Percentiles rank a stretch among this genome's conserved stretches.
These are phyloP conservation scores for Sylvilagus floridanus DNA, from an alignment of 2,797 vertebrate genomes.

Conservation along the genomic window DNA sequence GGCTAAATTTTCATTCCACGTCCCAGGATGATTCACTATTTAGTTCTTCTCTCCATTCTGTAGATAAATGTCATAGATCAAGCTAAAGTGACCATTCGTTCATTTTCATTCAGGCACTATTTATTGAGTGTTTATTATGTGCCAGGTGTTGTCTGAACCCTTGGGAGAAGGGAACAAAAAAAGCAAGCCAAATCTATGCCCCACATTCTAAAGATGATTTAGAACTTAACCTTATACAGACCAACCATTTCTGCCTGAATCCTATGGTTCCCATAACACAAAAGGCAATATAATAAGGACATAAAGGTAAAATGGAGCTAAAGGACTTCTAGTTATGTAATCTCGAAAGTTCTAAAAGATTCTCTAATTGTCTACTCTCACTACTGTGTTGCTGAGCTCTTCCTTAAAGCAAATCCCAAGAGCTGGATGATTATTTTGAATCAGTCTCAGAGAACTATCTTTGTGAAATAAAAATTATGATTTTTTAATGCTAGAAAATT, in stretches of 20 bases:
- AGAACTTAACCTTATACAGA: not conserved
- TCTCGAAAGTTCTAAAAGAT: slow-evolving; percentile 1
- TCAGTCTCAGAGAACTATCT: not conserved
- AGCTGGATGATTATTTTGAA: not conserved
- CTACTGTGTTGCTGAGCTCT: not conserved
- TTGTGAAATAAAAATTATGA: not conserved
- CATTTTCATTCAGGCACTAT: slow-evolving; percentile 31
- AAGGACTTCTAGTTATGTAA: not conserved
- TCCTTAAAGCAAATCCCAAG: slow-evolving; percentile 10
- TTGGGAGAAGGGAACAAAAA: slow-evolving; percentile 20
- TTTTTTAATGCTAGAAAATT: not conserved
- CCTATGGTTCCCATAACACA: not conserved
- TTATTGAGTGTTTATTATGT: not conserved
- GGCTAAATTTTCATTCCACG: not conserved
- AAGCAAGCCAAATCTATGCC: not conserved
- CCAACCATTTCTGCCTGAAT: not conserved
- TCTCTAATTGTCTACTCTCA: not conserved
- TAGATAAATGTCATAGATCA: slow-evolving; percentile 21
- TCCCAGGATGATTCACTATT: not conserved
- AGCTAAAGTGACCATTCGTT: not conserved
- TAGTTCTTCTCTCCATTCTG: slow-evolving; percentile 6
- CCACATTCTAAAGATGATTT: slow-evolving; percentile 1
- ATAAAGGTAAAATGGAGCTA: not conserved
- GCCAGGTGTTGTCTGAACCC: not conserved
- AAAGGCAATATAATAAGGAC: not conserved